Evolutionary conservation across 2,113 vertebrate species (phyloP).

Genomic region (Malurus alboscapulatus): DNA sequence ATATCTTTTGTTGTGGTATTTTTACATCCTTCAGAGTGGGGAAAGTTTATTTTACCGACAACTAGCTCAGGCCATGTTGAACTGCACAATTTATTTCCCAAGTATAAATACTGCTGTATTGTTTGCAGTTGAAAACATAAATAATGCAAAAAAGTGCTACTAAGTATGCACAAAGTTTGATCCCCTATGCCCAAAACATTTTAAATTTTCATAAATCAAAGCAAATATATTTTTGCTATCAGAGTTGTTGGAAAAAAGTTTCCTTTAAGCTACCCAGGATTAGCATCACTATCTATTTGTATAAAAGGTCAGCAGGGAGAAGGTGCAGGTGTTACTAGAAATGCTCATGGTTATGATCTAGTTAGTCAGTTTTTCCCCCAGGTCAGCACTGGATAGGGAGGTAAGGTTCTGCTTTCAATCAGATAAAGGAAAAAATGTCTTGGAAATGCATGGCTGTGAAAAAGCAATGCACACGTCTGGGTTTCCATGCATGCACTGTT

Average conservation of each 20-base stretch:
- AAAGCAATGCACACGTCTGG: neutral
- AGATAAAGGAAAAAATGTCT: neutral
- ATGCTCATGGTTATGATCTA: neutral
- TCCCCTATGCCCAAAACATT: slow-evolving; percentile 35
- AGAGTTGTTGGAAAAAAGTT: neutral
- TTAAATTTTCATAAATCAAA: slow-evolving; percentile 59
- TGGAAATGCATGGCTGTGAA: neutral
- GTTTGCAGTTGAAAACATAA: slow-evolving; percentile 45
- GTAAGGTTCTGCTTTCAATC: neutral
- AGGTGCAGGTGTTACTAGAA: neutral
- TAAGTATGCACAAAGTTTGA: slow-evolving; percentile 44
- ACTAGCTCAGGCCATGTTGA: neutral
- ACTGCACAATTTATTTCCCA: neutral
- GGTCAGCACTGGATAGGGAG: neutral
- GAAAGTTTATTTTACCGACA: slow-evolving; percentile 27
- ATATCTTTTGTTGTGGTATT: slow-evolving; percentile 8
- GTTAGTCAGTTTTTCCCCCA: neutral
- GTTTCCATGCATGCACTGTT: neutral
- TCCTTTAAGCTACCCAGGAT: neutral
- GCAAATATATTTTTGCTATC: slow-evolving; percentile 33
- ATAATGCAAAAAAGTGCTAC: slow-evolving; percentile 30
- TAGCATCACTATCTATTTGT: neutral
- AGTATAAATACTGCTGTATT: slow-evolving; percentile 38
- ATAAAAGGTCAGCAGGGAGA: neutral
- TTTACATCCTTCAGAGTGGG: neutral